Conservation (phyloP, 2,113 vertebrate species). For the Dendrocopos noguchii region DNA sequence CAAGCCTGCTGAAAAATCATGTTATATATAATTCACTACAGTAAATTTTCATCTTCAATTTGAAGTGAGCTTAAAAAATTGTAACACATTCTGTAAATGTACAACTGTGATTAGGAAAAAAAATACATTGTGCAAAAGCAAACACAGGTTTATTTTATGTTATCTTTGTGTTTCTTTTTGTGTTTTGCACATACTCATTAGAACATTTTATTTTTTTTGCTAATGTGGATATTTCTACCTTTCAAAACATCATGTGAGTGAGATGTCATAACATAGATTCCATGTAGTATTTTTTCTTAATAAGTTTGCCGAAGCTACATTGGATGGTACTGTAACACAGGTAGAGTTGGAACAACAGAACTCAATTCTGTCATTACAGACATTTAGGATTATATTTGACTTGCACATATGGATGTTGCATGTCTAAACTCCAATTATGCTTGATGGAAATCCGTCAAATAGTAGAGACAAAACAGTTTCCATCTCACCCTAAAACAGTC, state of each 20-base stretch:
- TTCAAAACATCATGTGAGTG: neutral
- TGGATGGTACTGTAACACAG: neutral
- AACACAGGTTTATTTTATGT: neutral
- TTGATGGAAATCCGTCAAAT: neutral
- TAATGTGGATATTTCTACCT: neutral
- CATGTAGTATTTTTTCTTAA: neutral
- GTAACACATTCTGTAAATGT: neutral
- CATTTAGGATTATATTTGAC: neutral
- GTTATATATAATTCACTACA: neutral
- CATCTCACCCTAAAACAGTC: neutral
- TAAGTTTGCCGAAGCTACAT: neutral
- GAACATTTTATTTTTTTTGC: neutral
- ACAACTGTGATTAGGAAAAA: neutral
- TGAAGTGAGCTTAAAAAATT: neutral
- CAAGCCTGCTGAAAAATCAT: neutral
- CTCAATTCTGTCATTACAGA: neutral
- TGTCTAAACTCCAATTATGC: neutral
- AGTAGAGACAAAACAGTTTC: neutral
- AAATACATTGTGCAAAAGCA: neutral
- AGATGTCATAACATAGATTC: neutral
- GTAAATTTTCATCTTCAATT: neutral
- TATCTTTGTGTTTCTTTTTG: neutral
- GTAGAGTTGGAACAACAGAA: neutral
- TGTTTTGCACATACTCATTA: neutral
- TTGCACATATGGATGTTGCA: neutral